Conservation (phyloP, 2,888 invertebrate genomes). For the Lochmaea crataegi region DNA sequence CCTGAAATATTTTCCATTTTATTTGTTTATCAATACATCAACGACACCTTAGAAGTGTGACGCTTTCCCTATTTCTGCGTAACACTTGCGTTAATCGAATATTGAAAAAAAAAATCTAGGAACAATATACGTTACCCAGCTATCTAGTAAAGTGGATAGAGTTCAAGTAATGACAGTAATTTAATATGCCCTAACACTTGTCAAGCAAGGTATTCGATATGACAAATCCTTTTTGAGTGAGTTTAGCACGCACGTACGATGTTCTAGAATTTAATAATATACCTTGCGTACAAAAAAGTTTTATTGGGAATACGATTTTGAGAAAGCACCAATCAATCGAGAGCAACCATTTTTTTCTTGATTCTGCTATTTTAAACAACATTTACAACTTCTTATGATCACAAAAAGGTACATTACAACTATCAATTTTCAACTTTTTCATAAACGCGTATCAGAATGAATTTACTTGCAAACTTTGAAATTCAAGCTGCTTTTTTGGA, state of each 20-base stretch:
- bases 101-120: slow-evolving; percentile 36
- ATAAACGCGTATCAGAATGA: too few species aligned
- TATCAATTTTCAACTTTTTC: too few species aligned
- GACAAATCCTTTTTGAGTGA: slow-evolving; percentile 43
- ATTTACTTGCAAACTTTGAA: too few species aligned
- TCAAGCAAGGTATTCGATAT: slow-evolving; percentile 44
- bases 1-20: not conserved
- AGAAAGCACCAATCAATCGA: too few species aligned
- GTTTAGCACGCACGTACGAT: slow-evolving; percentile 40
- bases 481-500: too few species aligned
- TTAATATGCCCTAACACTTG: slow-evolving; percentile 41
- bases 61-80: slow-evolving; percentile 19
- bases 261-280: slow-evolving; percentile 4
- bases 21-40: slow-evolving; percentile 7
- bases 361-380: too few species aligned
- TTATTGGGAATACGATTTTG: too few species aligned
- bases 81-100: slow-evolving; percentile 38
- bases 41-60: slow-evolving; percentile 28
- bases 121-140: slow-evolving; percentile 35
- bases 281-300: not conserved
- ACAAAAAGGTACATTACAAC: too few species aligned
- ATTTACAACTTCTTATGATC: too few species aligned
- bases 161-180: slow-evolving; percentile 42
- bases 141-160: slow-evolving; percentile 39
- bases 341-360: too few species aligned